Conservation (phyloP, 2,113 vertebrate genomes). For the Dasyornis broadbenti region DNA sequence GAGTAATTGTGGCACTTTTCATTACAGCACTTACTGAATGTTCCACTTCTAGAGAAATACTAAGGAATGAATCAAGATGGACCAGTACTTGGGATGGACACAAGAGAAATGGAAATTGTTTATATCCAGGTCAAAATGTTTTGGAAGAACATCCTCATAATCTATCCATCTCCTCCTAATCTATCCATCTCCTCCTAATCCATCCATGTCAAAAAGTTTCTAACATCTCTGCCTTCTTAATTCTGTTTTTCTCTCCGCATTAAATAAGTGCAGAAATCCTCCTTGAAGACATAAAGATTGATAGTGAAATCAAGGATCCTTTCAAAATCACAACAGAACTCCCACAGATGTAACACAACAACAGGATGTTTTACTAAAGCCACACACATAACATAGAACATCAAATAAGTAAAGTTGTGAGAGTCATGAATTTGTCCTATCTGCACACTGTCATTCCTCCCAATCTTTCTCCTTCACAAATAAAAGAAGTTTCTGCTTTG, state of each 20-base stretch:
- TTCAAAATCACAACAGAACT: background rate
- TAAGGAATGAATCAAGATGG: background rate
- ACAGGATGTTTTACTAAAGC: background rate
- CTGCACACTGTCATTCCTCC: background rate
- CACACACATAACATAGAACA: background rate
- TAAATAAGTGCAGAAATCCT: background rate
- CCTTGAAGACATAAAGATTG: background rate
- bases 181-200: background rate
- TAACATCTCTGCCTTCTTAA: background rate
- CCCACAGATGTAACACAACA: background rate
- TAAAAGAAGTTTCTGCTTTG: background rate
- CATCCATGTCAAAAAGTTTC: background rate
- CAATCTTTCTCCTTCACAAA: background rate
- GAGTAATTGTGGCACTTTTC: background rate
- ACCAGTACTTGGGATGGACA: background rate
- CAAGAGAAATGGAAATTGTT: background rate
- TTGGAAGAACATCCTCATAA: background rate
- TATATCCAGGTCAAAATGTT: background rate
- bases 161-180: background rate
- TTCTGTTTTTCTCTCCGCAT: background rate
- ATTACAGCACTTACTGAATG: background rate
- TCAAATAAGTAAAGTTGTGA: background rate
- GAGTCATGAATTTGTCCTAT: background rate
- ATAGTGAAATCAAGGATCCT: background rate
- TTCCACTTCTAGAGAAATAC: background rate